Percentiles rank a stretch among this genome's conserved stretches.
These are phyloP conservation scores for Drosophila mauritiana DNA, from an alignment of 1,140 invertebrate species.

Conservation along the genomic window DNA sequence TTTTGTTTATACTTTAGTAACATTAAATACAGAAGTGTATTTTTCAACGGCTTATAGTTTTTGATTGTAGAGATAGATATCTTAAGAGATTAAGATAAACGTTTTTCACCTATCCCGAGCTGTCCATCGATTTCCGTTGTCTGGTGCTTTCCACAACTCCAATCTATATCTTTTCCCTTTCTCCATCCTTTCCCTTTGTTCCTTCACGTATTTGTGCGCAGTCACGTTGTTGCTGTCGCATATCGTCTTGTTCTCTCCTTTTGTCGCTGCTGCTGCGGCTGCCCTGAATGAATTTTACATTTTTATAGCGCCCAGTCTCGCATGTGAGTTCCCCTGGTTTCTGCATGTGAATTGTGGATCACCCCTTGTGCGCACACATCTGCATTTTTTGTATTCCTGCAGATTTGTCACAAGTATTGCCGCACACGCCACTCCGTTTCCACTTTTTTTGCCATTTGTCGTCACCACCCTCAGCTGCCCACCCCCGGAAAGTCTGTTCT, in stretches of 20 bases:
- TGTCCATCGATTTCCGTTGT: conserved; percentile 22
- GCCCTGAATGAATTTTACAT: conserved; percentile 78
- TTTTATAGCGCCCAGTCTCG: conserved; percentile 63
- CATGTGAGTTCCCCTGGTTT: conserved; percentile 15
- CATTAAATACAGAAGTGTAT: too few species aligned
- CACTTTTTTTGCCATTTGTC: conserved; percentile 65
- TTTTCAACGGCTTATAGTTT: neutral
- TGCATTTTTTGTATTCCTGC: conserved; percentile 42
- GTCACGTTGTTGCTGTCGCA: conserved; percentile 72
- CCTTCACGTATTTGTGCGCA: conserved; percentile 75
- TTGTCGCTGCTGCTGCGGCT: conserved; percentile 24
- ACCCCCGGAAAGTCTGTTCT: conserved; percentile 16
- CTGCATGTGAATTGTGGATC: conserved; percentile 29
- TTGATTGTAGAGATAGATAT: neutral
- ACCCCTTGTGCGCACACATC: conserved; percentile 48
- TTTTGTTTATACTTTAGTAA: too few species aligned
- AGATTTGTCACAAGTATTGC: conserved; percentile 79
- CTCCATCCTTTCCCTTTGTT: conserved; percentile 35
- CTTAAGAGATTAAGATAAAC: neutral
- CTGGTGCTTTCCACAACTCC: conserved; percentile 2
- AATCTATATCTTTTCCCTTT: neutral
- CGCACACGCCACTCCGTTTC: conserved; percentile 54
- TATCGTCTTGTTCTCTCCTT: conserved; percentile 23
- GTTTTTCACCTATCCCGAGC: conserved; percentile 1
- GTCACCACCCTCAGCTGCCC: conserved; percentile 46